Evolutionary conservation across 2,888 invertebrate species (phyloP), one percentile per base, ranked within the genome.

Genomic region (Agonopterix arenella): DNA sequence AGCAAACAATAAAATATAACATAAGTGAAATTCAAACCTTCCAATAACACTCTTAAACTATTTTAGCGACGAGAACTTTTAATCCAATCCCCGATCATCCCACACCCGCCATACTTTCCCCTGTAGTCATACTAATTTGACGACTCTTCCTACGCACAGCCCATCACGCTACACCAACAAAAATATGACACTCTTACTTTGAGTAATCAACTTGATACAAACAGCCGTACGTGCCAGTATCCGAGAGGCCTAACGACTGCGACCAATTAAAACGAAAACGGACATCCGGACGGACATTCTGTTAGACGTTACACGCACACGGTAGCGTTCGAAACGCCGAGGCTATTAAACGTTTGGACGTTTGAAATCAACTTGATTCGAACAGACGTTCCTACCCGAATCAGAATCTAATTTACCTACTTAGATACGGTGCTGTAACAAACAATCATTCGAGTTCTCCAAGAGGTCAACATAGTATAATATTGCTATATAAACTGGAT

Each of bases 171-270:
- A 11, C n/a, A 40, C 40, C 64, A 68, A 75, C 68, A 70, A 76
- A 74, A 73, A 73, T 71, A 70, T 70, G 72, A 69, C 68, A 75
- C 71, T 67, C 63, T 61, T 65, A 72, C 73, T 75, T 75, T 71
- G 72, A 73, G 73, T 72, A 76, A 77, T 76, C 75, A 76, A 77
- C 68, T 68, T 73, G 76, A 73, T 73, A 73, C 72, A 71, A 67
- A 68, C 64, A 56, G 58, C 62, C 59, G 58, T 68, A 73, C 75
- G 73, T 73, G 77, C 66, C 57, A 61, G 58, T 64, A 63, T 49
- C 58, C 57, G 57, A 60, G 57, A 60, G 55, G 62, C 59, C 66
- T 74, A 72, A 79, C 73, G 74, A 77, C 73, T 68, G 66, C 64
- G 66, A 63, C 72, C 78, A 80, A 81, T 80, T 81, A 80, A 76